These are phyloP conservation scores for Meliscaeva auricollis DNA, from an alignment of 2,888 invertebrate genomes.

Conservation along the genomic window DNA sequence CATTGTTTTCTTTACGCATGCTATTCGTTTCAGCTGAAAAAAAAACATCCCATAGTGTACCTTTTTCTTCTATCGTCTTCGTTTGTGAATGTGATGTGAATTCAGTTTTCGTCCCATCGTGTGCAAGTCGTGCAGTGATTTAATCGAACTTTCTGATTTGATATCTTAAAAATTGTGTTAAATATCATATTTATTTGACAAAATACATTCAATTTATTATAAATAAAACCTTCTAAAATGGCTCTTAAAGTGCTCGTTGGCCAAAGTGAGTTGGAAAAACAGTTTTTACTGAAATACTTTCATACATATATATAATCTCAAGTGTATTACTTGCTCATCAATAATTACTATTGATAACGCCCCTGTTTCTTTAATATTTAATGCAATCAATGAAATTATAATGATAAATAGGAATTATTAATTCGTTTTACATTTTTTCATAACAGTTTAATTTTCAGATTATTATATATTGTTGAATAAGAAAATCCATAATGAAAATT, in stretches of 20 bases:
- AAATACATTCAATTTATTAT: background rate
- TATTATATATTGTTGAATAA: conserved; percentile 2
- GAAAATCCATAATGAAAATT: conserved; percentile 42
- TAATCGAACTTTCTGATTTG: conserved; percentile 3
- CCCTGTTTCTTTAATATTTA: background rate
- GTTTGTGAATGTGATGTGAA: background rate
- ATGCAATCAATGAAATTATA: background rate
- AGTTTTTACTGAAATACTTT: background rate
- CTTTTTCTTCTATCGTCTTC: background rate
- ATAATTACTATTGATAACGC: conserved; percentile 18
- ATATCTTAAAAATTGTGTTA: conserved; percentile 2
- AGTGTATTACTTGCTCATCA: background rate
- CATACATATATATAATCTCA: background rate
- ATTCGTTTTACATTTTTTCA: background rate
- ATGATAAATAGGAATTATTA: background rate
- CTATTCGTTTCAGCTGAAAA: background rate
- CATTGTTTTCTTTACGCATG: conserved; percentile 8
- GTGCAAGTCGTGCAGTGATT: conserved; percentile 14
- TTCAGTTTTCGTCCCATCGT: conserved; percentile 4
- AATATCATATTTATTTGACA: background rate
- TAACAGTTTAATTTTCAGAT: background rate
- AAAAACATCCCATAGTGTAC: background rate
- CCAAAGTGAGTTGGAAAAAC: conserved; percentile 90
- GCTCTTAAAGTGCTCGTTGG: conserved; percentile 94
- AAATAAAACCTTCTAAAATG: conserved; percentile 85